A percentile compares a stretch with the other conserved stretches of the same genome.
Conservation (phyloP, 2,888 invertebrate species). For the Schizotus pectinicornis region DNA sequence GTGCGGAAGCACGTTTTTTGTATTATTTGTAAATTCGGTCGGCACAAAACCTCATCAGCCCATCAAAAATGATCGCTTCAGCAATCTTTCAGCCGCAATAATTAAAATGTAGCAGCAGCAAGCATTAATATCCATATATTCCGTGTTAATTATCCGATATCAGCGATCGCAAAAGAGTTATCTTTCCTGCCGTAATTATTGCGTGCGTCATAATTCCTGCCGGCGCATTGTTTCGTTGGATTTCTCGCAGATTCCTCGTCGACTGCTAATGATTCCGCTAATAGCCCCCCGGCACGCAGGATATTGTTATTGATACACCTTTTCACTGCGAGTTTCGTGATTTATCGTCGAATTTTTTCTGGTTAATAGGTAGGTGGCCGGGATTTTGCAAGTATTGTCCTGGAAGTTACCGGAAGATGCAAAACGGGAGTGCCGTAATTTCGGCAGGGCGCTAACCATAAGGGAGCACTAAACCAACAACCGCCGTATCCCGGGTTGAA, state of each 20-base stretch:
- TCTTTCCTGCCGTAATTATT: constrained; percentile 38
- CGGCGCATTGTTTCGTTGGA: constrained; percentile 39
- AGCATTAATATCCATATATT: constrained; percentile 17
- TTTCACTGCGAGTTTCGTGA: constrained; percentile 8
- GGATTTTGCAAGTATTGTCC: too few relatives aligned
- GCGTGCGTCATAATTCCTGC: constrained; percentile 39
- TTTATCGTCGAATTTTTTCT: constrained; percentile 2
- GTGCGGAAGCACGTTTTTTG: too few relatives aligned
- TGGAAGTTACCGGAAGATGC: constrained; percentile 18
- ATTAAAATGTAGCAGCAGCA: neutral
- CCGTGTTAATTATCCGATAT: constrained; percentile 22
- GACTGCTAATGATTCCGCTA: constrained; percentile 43
- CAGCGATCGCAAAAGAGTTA: constrained; percentile 37
- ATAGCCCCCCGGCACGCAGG: constrained; percentile 44
- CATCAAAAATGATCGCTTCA: too few relatives aligned
- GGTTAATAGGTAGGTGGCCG: too few relatives aligned
- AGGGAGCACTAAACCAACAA: constrained; percentile 29
- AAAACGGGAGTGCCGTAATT: too few relatives aligned
- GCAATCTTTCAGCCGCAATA: too few relatives aligned
- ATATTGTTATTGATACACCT: constrained; percentile 42
- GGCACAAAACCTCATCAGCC: too few relatives aligned
- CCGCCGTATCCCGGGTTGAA: constrained; percentile 24
- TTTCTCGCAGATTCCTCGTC: constrained; percentile 41
- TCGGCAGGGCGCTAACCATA: constrained; percentile 17
- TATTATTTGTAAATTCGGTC: too few relatives aligned